Conservation (phyloP, 2,888 invertebrate genomes). For the Oscheius sp. region DNA sequence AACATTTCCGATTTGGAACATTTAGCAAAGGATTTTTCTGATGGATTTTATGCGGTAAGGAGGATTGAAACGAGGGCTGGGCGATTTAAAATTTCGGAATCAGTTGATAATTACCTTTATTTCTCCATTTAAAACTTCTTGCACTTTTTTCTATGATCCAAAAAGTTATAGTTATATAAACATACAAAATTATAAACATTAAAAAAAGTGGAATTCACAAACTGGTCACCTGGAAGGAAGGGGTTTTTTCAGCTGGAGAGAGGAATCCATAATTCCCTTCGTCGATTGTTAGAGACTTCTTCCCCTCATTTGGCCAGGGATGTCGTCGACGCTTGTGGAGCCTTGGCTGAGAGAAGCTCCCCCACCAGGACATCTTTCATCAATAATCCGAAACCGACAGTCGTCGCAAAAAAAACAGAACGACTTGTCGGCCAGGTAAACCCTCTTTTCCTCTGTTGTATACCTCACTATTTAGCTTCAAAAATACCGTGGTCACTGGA, state of each 20-base stretch:
- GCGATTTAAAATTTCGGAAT: no score
- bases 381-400: slow-evolving; percentile 8
- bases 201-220: no score
- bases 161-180: no score
- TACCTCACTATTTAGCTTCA: slow-evolving; percentile 13
- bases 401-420: slow-evolving; percentile 17
- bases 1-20: background rate
- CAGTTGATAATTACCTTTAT: no score
- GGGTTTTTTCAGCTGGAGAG: slow-evolving; percentile 11
- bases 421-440: slow-evolving; percentile 10
- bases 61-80: no score
- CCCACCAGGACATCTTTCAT: slow-evolving; percentile 9
- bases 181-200: background rate
- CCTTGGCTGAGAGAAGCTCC: slow-evolving; percentile 7
- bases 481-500: slow-evolving; percentile 22
- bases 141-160: no score
- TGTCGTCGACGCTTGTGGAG: slow-evolving; percentile 24
- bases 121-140: no score
- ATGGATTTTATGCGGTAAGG: slow-evolving; percentile 17
- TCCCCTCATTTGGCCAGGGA: slow-evolving; percentile 21
- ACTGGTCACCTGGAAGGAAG: no score
- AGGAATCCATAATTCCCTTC: slow-evolving; percentile 18
- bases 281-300: slow-evolving; percentile 19
- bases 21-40: slow-evolving; percentile 8
- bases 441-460: background rate